phyloP scores from a whole-genome alignment of 2,797 vertebrate genomes.

The Malurus leucopterus region DNA sequence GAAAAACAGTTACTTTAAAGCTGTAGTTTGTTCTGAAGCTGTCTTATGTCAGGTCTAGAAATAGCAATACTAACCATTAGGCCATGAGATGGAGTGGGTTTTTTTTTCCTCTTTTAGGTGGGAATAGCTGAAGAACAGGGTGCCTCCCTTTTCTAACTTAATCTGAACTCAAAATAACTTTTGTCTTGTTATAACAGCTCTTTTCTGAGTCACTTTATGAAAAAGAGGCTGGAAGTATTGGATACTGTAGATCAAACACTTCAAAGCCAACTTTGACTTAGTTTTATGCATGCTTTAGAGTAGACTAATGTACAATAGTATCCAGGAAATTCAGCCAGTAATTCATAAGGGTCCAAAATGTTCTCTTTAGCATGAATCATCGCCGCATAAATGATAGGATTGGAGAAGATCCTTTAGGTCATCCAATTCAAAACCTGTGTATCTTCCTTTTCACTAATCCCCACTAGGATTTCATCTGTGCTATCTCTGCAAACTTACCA shows the following conservation, averaged over 20 bases:
- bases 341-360: slow-evolving; percentile 60
- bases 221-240: slow-evolving; percentile 44
- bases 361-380: slow-evolving; percentile 59
- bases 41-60: slow-evolving; percentile 8
- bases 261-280: slow-evolving; percentile 60
- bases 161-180: slow-evolving; percentile 48
- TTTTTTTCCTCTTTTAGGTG: slow-evolving; percentile 7
- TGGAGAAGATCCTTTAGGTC: slow-evolving; percentile 39
- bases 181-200: slow-evolving; percentile 23
- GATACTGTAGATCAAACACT: slow-evolving; percentile 36
- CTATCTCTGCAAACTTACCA: neutral
- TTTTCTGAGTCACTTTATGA: slow-evolving; percentile 51
- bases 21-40: slow-evolving; percentile 1
- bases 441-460: slow-evolving; percentile 4
- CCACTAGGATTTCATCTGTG: neutral
- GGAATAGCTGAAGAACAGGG: neutral
- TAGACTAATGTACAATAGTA: slow-evolving; percentile 38
- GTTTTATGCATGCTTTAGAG: slow-evolving; percentile 44
- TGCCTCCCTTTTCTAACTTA: slow-evolving; percentile 33
- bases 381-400: slow-evolving; percentile 34
- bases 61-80: slow-evolving; percentile 9
- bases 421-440: slow-evolving; percentile 14
- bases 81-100: neutral
- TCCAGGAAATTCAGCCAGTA: slow-evolving; percentile 65
- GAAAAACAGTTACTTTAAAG: neutral